phyloP scores from a whole-genome alignment of 2,113 vertebrate genomes.

The Podarcis cretensis region DNA sequence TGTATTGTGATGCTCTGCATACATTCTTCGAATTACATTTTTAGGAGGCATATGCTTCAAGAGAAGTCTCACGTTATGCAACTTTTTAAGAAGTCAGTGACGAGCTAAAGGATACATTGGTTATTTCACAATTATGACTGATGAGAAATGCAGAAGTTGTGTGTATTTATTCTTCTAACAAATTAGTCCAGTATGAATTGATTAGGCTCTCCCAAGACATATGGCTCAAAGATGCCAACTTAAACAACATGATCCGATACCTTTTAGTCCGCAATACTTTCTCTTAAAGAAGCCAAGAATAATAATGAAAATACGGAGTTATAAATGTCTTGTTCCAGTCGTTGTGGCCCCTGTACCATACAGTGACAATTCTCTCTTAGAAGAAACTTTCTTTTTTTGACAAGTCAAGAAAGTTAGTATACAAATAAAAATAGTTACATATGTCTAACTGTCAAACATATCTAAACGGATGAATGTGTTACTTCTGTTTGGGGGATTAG shows the following conservation, averaged over 20 bases:
- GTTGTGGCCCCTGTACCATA: slow-evolving; percentile 43
- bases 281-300: slow-evolving; percentile 14
- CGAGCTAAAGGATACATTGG: not conserved
- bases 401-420: slow-evolving; percentile 42
- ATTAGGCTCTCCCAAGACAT: not conserved
- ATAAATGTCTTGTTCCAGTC: slow-evolving; percentile 33
- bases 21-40: slow-evolving; percentile 10
- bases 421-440: too few relatives aligned
- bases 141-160: not conserved
- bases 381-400: slow-evolving; percentile 60
- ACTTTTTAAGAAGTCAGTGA: not conserved
- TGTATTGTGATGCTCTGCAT: not conserved
- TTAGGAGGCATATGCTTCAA: slow-evolving; percentile 22
- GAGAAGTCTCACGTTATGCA: not conserved
- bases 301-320: not conserved
- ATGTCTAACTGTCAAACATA: slow-evolving; percentile 52
- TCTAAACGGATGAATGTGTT: slow-evolving; percentile 58
- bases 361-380: slow-evolving; percentile 59
- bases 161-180: not conserved
- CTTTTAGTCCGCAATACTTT: not conserved
- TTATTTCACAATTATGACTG: not conserved
- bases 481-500: slow-evolving; percentile 39
- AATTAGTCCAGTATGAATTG: not conserved
- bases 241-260: not conserved
- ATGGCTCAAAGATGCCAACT: not conserved